phyloP scores from a whole-genome alignment of 2,888 invertebrate genomes.

The Criorhina ranunculi region DNA sequence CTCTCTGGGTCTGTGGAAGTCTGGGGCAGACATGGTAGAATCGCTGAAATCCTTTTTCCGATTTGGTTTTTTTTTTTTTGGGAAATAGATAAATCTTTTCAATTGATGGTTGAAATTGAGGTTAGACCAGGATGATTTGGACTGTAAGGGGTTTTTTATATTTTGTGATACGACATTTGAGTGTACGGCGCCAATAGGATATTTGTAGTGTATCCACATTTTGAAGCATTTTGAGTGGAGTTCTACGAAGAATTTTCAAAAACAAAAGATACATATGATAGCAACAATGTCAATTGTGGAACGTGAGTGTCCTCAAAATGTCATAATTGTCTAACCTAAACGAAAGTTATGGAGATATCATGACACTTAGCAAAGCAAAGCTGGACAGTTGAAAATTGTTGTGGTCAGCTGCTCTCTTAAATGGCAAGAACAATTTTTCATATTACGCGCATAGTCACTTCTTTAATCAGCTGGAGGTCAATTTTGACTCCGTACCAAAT shows the following conservation, averaged over 20 bases:
- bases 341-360: not conserved
- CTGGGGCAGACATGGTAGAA: conserved; percentile 43
- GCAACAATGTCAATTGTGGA: conserved; percentile 16
- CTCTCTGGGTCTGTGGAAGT: conserved; percentile 20
- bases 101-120: conserved; percentile 70
- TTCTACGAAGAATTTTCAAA: conserved; percentile 21
- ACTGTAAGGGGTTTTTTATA: conserved; percentile 28
- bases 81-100: conserved; percentile 64
- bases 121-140: conserved; percentile 66
- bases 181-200: conserved; percentile 53
- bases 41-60: conserved; percentile 63
- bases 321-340: conserved; percentile 8
- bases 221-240: conserved; percentile 31
- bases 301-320: conserved; percentile 21
- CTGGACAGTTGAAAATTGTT: too few species aligned
- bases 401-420: not conserved
- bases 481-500: too few species aligned
- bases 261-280: not conserved
- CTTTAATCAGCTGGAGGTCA: too few species aligned
- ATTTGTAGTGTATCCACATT: conserved; percentile 18
- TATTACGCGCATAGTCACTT: too few species aligned
- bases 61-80: conserved; percentile 25
- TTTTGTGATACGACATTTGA: conserved; percentile 25
- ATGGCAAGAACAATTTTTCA: too few species aligned
- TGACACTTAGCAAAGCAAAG: too few species aligned